Conservation (phyloP, 2,113 vertebrate species). For the Hemibates koningsi region DNA sequence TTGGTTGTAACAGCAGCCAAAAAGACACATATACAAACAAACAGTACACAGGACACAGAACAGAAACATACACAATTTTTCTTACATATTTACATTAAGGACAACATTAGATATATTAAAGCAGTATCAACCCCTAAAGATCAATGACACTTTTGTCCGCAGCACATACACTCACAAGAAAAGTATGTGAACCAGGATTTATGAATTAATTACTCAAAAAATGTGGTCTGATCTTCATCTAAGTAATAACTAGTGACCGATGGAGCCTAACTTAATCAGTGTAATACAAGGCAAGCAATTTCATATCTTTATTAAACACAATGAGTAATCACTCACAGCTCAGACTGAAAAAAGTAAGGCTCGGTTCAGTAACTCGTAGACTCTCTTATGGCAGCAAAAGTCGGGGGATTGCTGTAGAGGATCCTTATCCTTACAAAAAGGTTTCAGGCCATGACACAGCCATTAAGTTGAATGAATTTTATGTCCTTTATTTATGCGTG, state of each 20-base stretch:
- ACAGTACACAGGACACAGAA: too few relatives aligned
- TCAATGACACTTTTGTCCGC: not conserved
- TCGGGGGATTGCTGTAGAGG: not conserved
- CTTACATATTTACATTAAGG: too few relatives aligned
- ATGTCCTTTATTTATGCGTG: fast-evolving
- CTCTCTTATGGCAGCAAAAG: not conserved
- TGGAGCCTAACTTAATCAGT: not conserved
- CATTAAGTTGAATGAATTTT: fast-evolving
- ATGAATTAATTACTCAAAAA: not conserved
- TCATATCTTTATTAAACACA: not conserved
- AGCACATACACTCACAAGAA: not conserved
- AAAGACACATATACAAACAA: too few relatives aligned
- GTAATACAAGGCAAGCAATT: not conserved
- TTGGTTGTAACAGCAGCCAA: too few relatives aligned
- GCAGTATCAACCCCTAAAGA: not conserved
- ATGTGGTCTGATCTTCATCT: not conserved
- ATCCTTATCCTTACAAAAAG: not conserved
- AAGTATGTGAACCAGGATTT: not conserved
- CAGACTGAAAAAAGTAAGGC: not conserved
- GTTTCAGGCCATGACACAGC: not conserved
- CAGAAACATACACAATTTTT: too few relatives aligned
- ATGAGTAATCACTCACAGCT: not conserved
- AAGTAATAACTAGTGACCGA: not conserved
- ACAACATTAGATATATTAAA: not conserved
- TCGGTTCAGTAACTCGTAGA: not conserved